Evolutionary conservation across 1,140 invertebrate species (phyloP).

Genomic region (Acyrthosiphon pisum): DNA sequence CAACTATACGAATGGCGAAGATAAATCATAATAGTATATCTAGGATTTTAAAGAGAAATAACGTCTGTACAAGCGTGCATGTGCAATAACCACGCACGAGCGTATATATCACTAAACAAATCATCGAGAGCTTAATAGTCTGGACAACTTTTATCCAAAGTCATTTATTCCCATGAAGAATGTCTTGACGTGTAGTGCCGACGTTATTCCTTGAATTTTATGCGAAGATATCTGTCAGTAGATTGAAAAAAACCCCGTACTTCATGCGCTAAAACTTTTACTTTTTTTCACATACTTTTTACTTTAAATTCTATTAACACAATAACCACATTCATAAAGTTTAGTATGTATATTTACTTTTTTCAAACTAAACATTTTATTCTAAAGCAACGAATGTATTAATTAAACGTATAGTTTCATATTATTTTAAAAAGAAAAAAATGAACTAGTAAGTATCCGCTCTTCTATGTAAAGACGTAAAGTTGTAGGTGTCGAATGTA

Average conservation of each 20-base stretch:
- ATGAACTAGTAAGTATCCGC: no score
- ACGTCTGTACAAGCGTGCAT: neutral
- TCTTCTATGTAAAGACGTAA: no score
- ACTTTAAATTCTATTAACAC: neutral
- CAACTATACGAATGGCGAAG: neutral
- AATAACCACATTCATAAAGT: neutral
- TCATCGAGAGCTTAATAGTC: slow-evolving; percentile 27
- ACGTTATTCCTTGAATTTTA: slow-evolving; percentile 1
- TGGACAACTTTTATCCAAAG: slow-evolving; percentile 11
- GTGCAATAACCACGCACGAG: neutral
- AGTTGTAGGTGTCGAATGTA: neutral
- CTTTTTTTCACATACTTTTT: no score
- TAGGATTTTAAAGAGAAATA: slow-evolving; percentile 9
- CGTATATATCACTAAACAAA: slow-evolving; percentile 2
- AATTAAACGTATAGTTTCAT: neutral
- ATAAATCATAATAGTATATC: slow-evolving; percentile 20
- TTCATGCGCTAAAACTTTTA: neutral
- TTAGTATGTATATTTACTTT: no score
- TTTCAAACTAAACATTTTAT: neutral
- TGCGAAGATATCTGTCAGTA: neutral
- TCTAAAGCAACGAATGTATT: neutral
- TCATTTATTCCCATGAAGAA: slow-evolving; percentile 11
- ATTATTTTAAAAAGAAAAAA: neutral
- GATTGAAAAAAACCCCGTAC: neutral
- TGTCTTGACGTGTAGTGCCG: neutral